Evolutionary conservation across 2,797 vertebrate species (phyloP), one percentile per base, ranked within the genome.

Genomic region (Oophaga sylvatica): DNA sequence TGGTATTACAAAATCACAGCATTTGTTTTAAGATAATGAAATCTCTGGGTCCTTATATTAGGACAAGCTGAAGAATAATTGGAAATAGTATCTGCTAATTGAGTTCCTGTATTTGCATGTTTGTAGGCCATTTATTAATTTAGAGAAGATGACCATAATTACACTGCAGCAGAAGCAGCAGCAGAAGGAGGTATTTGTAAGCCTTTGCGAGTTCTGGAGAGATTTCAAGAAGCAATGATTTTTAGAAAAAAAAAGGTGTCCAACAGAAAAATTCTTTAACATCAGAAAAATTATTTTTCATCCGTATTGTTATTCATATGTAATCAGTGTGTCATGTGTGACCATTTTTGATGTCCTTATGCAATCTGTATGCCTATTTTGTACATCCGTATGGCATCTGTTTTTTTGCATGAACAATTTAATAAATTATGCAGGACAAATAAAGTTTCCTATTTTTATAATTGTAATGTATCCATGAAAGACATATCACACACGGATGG

Each of bases 81-180:
- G 6, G 41, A 79, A 31, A 71, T 63, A 85, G 62, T n/a, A 19
- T 86, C 78, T 78, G 53, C 73, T 35, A 9, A 65, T 65, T 65
- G 35, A 12, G 75, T 85, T 77, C 53, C 29, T 65, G 19, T 75
- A 53, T 81, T 70, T 81, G 20, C 29, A 83, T 78, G 60, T 53
- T 17, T n/a, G 70, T 80, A 70, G 80, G 41, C 57, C 68, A 76
- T 82, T 29, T 65, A 71, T 80, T 80, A 45, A 62, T 85, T 65
- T 67, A 11, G 70, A 75, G 53, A 75, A 62, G 22, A 29, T 57
- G 26, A 84, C 81, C 22, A 41, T 57, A 80, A 31, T 20, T 60
- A 84, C 59, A 63, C 41, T 6, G 73, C 41, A 48, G 41, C 41
- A 76, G 73, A 20, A 75, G n/a, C 16, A 83, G 31, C 3, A 63